Evolutionary conservation across 2,797 vertebrate species (phyloP), one percentile per base, ranked within the genome.

Genomic region (Propithecus deckenii): DNA sequence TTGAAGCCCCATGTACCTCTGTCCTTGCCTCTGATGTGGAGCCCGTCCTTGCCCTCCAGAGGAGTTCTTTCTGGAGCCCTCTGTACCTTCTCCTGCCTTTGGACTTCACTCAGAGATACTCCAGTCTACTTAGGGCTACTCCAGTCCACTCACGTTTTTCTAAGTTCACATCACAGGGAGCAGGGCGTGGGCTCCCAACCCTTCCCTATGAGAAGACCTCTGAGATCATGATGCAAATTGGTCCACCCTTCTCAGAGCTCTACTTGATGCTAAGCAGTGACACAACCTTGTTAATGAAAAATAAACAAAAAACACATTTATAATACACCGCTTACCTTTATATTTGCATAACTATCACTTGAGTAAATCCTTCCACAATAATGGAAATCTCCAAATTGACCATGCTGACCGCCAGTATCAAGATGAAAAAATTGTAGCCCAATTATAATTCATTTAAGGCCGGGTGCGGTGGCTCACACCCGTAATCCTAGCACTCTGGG

Each of bases 201-300:
- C 74, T 91, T 67, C 46, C 74, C 81, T 41, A 4, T 18, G 67
- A 59, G 48, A 30, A 76, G 61, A 17, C 48, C 65, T 93, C 55
- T 63, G 57, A n/a, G 43, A 50, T 86, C 59, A 38, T 89, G 59
- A 38, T 18, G 63, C 30, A 80, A 41, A 88, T 7, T 23, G 35
- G 32, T 23, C 38, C 25, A 72, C 7, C 17, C 41, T 71, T 94
- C 85, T 86, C 23, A 88, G 63, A 94, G 75, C 72, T 76, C 92
- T 41, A 18, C 13, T 55, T 46, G 76, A 18, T 81, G 81, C 30
- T 76, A 74, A 75, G 75, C 81, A 85, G 41, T 74, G 67, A 65
- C 92, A 61, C 86, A 55, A 65, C 84, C 88, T 97, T 90, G 41
- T 65, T 89, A 89, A 89, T 83, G 46, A 91, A 86, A 95, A 96